Percentiles rank a stretch among this genome's conserved stretches.
Evolutionary conservation across 2,797 vertebrate species (phyloP).

Genomic region (Falco naumanni): DNA sequence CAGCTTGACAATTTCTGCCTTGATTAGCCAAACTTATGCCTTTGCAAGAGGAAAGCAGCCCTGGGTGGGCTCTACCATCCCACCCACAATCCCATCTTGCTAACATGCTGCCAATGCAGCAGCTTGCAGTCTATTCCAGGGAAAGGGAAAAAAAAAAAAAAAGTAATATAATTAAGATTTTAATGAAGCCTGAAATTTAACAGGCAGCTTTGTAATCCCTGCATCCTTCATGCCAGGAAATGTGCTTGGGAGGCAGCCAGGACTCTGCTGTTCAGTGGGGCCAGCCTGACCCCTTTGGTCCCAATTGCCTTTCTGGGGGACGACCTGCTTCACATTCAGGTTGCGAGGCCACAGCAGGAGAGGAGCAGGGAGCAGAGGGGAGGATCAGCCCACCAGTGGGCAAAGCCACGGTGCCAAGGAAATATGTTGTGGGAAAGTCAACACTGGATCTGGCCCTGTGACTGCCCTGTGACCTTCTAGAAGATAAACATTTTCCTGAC

Average conservation of each 20-base stretch:
- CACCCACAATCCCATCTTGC: not conserved
- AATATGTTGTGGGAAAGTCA: not conserved
- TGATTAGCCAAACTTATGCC: not conserved
- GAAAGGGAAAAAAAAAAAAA: fast-evolving
- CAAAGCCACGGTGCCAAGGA: not conserved
- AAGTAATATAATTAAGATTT: constrained; percentile 35
- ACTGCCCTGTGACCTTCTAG: not conserved
- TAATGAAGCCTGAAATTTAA: constrained; percentile 59
- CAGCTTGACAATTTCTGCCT: not conserved
- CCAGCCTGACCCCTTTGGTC: not conserved
- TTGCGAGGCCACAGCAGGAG: not conserved
- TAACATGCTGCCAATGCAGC: not conserved
- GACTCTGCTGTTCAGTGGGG: not conserved
- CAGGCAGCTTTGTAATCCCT: constrained; percentile 26
- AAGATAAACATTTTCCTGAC: not conserved
- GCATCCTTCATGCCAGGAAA: not conserved
- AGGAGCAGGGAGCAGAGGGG: not conserved
- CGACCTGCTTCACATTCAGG: not conserved
- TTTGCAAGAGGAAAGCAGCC: not conserved
- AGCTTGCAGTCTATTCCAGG: constrained; percentile 25
- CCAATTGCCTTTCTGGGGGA: not conserved
- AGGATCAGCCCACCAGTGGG: not conserved
- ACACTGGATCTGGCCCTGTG: not conserved
- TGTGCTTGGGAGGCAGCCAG: not conserved
- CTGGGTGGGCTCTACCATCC: constrained; percentile 32